Conservation (phyloP, 2,888 invertebrate genomes). For the Hermaeophaga mercurialis region DNA sequence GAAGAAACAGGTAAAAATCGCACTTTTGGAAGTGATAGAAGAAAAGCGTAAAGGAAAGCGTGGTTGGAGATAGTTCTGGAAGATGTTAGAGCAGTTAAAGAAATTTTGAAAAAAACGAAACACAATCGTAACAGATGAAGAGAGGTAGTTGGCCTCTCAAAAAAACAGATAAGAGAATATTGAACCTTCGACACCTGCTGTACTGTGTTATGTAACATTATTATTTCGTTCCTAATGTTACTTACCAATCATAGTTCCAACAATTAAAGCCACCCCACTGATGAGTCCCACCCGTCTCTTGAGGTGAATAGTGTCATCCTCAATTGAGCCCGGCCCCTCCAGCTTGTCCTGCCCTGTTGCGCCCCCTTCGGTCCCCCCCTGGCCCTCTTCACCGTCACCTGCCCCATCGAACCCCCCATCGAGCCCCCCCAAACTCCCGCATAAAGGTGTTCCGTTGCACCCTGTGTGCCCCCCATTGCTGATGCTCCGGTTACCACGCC, state of each 20-base stretch:
- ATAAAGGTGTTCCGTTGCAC: conserved; percentile 40
- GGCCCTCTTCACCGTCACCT: conserved; percentile 53
- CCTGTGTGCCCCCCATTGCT: conserved; percentile 57
- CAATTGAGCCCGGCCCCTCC: conserved; percentile 90
- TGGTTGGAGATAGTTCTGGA: no score
- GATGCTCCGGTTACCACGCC: conserved; percentile 52
- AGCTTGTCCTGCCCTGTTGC: conserved; percentile 66
- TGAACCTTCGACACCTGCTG: no score
- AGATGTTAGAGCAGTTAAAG: background rate
- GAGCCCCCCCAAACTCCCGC: conserved; percentile 50
- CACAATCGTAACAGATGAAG: no score
- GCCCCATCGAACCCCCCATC: conserved; percentile 59
- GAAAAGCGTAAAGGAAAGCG: no score
- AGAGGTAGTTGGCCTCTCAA: no score
- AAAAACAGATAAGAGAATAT: no score
- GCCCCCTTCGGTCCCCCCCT: conserved; percentile 57
- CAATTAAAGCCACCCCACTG: conserved; percentile 99
- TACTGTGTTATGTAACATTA: no score
- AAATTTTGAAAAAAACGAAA: background rate
- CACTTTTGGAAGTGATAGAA: no score
- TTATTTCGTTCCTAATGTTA: no score
- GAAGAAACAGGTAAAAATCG: no score
- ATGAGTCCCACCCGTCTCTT: conserved; percentile 98
- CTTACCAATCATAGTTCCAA: conserved; percentile 96
- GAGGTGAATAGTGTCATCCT: conserved; percentile 98